Base-by-base conservation (phyloP, 2,113 vertebrate genomes). In the Solenodon paradoxus region DNA sequence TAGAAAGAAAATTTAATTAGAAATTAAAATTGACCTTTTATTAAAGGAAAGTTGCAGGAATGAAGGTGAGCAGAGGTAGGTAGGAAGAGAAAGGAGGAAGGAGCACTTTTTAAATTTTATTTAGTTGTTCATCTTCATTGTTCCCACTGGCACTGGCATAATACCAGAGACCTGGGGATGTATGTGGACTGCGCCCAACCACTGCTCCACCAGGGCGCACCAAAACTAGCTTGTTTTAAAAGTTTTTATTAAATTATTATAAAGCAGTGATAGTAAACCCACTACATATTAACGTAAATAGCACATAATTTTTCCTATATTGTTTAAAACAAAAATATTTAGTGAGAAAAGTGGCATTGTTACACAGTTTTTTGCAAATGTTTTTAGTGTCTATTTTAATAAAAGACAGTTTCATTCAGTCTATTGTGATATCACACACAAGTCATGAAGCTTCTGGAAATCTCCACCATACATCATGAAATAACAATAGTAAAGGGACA, bases 311-410 rank as follows among this genome's bases (percentile, higher is more conserved):
- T 87, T 78, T 75, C 32, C 5, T 55, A 4, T 63, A 75, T 59
- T 88, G 11, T 64, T 63, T 68, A 66, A 72, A 91, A 42, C 28
- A 72, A 93, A 91, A 77, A 68, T 38, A 78, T 63, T 94, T 72
- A 61, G 30, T 75, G 9, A 80, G 26, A 92, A 94, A 20, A 92
- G 55, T 49, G 32, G 10, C 28, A 68, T 30, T 79, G 26, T 61
- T 94, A 66, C 28, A 32, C 45, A 24, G 71, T 78, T 82, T 69
- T 92, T 84, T 28, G 30, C 15, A 94, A 63, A 55, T 94, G 24
- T 84, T 40, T 53, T 72, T 55, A 78, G 69, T 66, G 9, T 63
- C 11, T 47, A 59, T 11, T 13, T 80, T 72, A 84, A 32, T 75
- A 40, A 72, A 79, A 35, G 40, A 69, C 4, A 40, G 53, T 1